Percentiles rank a stretch among this genome's conserved stretches.
Evolutionary conservation across 1,140 invertebrate genomes (phyloP).

Genomic region (Campodea augens): DNA sequence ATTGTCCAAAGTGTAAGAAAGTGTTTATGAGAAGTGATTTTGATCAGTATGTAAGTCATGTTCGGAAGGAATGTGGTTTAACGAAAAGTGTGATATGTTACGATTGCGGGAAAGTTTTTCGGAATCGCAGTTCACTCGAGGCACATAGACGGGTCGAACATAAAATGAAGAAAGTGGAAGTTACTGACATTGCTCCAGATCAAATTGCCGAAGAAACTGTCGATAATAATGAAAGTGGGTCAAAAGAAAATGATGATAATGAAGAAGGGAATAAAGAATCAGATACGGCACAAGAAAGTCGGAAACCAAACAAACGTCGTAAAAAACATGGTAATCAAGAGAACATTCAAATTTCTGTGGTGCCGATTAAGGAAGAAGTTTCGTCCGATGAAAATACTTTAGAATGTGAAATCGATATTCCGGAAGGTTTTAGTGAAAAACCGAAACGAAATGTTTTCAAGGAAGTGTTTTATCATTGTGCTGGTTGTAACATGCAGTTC

Average conservation of each 20-base stretch:
- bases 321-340: too few species aligned
- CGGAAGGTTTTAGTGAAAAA: too few species aligned
- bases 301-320: too few species aligned
- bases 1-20: not conserved
- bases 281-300: too few species aligned
- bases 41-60: not conserved
- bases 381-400: too few species aligned
- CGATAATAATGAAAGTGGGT: not conserved
- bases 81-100: not conserved
- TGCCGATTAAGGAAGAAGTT: too few species aligned
- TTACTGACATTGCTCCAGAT: not conserved
- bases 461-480: not conserved
- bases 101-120: not conserved
- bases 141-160: not conserved
- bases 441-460: too few species aligned
- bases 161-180: not conserved
- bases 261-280: too few species aligned
- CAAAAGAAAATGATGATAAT: not conserved
- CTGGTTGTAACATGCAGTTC: not conserved
- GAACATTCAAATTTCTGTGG: too few species aligned
- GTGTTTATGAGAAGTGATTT: not conserved
- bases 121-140: not conserved
- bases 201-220: not conserved
- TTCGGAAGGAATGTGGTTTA: not conserved
- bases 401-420: too few species aligned